Evolutionary conservation across 2,888 invertebrate species (phyloP).

Genomic region (Meandrusa payeni): DNA sequence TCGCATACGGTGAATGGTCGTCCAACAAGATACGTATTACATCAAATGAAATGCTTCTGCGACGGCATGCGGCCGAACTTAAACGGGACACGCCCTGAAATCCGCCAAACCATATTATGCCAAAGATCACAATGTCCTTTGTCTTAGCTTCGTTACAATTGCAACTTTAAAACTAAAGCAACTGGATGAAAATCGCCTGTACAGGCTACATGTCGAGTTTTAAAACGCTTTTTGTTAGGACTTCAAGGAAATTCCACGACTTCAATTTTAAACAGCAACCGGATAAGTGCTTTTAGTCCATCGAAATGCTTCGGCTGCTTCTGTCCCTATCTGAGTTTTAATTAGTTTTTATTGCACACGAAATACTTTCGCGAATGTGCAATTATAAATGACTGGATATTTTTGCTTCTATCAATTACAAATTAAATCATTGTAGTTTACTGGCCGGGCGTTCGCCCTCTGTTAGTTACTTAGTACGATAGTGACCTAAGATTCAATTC

Average conservation of each 20-base stretch:
- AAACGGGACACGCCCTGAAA: slow-evolving; percentile 46
- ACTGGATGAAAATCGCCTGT: slow-evolving; percentile 38
- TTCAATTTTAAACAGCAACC: slow-evolving; percentile 58
- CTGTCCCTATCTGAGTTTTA: slow-evolving; percentile 25
- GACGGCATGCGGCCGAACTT: slow-evolving; percentile 52
- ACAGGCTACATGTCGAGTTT: slow-evolving; percentile 23
- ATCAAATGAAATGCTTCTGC: slow-evolving; percentile 52
- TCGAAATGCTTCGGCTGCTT: slow-evolving; percentile 36
- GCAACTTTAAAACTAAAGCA: slow-evolving; percentile 43
- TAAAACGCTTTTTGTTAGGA: slow-evolving; percentile 50
- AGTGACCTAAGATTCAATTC: too few species aligned
- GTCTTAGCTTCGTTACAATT: slow-evolving; percentile 38
- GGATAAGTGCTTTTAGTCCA: slow-evolving; percentile 46
- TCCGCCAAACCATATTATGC: slow-evolving; percentile 43
- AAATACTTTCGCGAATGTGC: slow-evolving; percentile 9
- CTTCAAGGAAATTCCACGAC: slow-evolving; percentile 63
- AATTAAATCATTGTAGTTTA: too few species aligned
- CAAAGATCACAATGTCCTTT: slow-evolving; percentile 49
- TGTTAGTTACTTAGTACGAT: too few species aligned
- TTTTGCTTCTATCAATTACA: background rate
- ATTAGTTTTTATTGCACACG: slow-evolving; percentile 26
- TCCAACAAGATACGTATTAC: slow-evolving; percentile 26
- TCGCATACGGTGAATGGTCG: slow-evolving; percentile 47
- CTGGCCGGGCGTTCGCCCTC: too few species aligned
- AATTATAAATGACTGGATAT: slow-evolving; percentile 7